These are phyloP conservation scores for Periplaneta americana DNA, from an alignment of 1,140 invertebrate genomes.

Conservation along the genomic window DNA sequence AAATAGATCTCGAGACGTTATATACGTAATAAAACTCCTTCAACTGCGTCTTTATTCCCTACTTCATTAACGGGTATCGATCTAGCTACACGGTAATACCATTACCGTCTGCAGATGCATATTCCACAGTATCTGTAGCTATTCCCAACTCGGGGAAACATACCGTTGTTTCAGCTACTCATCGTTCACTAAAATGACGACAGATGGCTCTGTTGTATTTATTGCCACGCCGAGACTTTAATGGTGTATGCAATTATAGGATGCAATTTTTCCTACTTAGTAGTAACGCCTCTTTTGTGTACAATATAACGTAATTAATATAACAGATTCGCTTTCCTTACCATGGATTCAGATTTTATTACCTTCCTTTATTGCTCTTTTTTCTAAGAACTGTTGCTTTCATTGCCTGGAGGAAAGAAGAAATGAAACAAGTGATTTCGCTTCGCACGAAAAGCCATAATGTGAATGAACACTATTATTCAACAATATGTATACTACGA, in stretches of 20 bases:
- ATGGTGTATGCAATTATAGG: neutral
- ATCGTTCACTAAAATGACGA: neutral
- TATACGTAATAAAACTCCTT: no score
- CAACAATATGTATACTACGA: no score
- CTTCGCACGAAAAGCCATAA: no score
- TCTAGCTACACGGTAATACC: no score
- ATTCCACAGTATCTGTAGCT: neutral
- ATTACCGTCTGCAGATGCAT: neutral
- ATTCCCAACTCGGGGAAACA: neutral
- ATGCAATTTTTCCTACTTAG: neutral
- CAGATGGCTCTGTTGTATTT: neutral
- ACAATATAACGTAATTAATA: neutral
- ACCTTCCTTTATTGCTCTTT: neutral
- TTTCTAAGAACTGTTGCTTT: neutral
- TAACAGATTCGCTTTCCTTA: neutral
- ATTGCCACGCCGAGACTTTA: neutral
- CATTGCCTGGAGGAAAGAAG: no score
- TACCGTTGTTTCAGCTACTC: neutral
- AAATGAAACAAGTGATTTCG: no score
- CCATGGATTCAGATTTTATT: neutral
- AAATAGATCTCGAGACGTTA: no score
- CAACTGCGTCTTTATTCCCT: no score
- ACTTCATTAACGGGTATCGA: no score
- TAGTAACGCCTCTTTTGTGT: neutral
- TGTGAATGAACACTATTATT: no score